Conservation (phyloP, 2,113 vertebrate genomes). For the Chaetodon trifascialis region DNA sequence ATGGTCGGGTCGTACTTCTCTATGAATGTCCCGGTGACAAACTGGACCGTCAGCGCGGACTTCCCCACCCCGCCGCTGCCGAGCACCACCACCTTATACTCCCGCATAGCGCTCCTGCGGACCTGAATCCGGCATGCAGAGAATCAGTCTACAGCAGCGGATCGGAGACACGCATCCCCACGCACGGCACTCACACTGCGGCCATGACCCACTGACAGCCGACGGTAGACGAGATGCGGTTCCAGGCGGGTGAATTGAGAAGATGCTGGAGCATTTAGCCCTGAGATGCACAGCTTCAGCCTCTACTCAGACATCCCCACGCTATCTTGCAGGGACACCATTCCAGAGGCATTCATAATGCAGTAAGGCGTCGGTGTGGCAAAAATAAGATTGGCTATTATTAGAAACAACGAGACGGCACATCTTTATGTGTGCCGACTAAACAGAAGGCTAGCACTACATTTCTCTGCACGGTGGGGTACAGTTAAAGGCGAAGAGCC, state of each 20-base stretch:
- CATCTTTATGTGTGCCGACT: conserved; percentile 52
- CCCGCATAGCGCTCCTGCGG: conserved; percentile 87
- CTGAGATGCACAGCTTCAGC: conserved; percentile 35
- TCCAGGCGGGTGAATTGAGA: conserved; percentile 6
- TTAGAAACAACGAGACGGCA: conserved; percentile 53
- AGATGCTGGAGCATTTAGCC: conserved; percentile 62
- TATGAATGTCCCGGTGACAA: conserved; percentile 93
- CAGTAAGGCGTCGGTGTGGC: conserved; percentile 66
- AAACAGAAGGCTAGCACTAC: conserved; percentile 26
- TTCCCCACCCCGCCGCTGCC: conserved; percentile 94
- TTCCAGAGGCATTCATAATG: conserved; percentile 75
- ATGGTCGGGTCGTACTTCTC: conserved; percentile 96
- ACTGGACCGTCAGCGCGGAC: conserved; percentile 94
- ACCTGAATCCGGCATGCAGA: conserved; percentile 59
- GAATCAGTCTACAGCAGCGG: conserved; percentile 34
- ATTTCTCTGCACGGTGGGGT: conserved; percentile 43
- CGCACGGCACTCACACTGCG: conserved; percentile 41
- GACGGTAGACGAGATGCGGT: conserved; percentile 22
- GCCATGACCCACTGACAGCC: conserved; percentile 34
- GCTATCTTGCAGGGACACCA: conserved; percentile 73
- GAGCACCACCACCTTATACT: conserved; percentile 96
- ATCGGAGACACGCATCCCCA: conserved; percentile 37
- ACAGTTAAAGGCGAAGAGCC: conserved; percentile 54
- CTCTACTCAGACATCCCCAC: conserved; percentile 71
- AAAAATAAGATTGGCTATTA: conserved; percentile 60